These are phyloP conservation scores for Monomorium pharaonis DNA, from an alignment of 1,140 invertebrate genomes.

Conservation along the genomic window DNA sequence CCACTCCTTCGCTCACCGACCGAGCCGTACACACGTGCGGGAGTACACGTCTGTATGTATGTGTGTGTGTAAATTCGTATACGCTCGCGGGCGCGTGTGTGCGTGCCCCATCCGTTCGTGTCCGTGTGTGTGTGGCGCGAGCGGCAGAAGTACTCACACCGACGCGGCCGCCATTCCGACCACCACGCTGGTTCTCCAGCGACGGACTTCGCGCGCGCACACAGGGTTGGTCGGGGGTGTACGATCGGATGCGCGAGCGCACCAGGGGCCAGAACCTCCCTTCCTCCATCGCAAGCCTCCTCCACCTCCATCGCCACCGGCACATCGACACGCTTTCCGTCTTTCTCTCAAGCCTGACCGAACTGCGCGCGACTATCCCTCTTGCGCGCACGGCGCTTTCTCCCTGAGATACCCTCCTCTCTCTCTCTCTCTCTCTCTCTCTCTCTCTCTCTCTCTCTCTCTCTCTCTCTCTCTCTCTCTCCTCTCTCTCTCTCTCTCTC, in stretches of 20 bases:
- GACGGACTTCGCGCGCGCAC: constrained; percentile 71
- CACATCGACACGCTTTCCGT: constrained; percentile 33
- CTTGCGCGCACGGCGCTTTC: background rate
- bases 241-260: constrained; percentile 69
- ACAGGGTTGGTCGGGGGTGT: constrained; percentile 47
- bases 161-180: constrained; percentile 33
- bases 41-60: background rate
- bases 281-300: constrained; percentile 18
- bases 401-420: background rate
- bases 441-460: no score
- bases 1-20: constrained; percentile 45
- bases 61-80: background rate
- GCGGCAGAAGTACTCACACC: constrained; percentile 48
- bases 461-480: background rate
- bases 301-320: background rate
- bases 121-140: background rate
- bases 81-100: constrained; percentile 11
- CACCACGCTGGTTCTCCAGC: constrained; percentile 67
- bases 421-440: no score
- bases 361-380: constrained; percentile 22
- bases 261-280: constrained; percentile 62
- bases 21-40: constrained; percentile 38
- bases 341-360: constrained; percentile 35
- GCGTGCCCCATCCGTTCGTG: background rate
- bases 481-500: background rate